phyloP scores from a whole-genome alignment of 2,113 vertebrate species.

The Oreocharis arfaki region DNA sequence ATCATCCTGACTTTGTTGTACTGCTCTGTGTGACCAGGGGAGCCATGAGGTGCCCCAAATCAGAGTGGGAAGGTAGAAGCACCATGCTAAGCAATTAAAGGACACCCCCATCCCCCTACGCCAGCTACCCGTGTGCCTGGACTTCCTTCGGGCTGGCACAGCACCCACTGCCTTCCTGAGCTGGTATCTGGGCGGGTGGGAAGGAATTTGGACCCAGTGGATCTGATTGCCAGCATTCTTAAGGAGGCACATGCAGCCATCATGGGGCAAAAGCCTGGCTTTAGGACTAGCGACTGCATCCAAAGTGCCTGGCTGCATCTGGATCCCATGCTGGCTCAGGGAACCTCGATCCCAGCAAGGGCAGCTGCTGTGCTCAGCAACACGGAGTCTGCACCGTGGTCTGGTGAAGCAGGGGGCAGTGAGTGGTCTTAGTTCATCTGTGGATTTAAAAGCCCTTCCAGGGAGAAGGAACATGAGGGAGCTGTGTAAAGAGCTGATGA shows the following conservation, averaged over 20 bases:
- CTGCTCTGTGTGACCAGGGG: neutral
- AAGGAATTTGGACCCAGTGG: conserved; percentile 18
- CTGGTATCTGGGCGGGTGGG: neutral
- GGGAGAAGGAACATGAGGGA: neutral
- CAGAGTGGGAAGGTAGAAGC: neutral
- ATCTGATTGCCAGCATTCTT: neutral
- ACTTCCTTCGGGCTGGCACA: neutral
- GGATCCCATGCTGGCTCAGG: neutral
- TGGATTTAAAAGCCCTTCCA: neutral
- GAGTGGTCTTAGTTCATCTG: neutral
- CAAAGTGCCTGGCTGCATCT: neutral
- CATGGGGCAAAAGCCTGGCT: neutral
- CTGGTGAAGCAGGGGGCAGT: neutral
- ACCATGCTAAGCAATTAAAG: neutral
- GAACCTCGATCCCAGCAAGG: fast-evolving
- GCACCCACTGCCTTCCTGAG: neutral
- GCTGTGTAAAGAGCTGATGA: neutral
- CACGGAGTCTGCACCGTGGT: fast-evolving
- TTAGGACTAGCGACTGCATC: fast-evolving
- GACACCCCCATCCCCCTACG: fast-evolving
- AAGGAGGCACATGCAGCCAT: neutral
- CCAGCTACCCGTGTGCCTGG: fast-evolving
- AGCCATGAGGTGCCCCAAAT: neutral
- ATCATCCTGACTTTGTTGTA: neutral
- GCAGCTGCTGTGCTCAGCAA: neutral